A percentile compares a stretch with the other conserved stretches of the same genome.
Evolutionary conservation across 2,113 vertebrate species (phyloP).

Genomic region (Elaphurus davidianus): DNA sequence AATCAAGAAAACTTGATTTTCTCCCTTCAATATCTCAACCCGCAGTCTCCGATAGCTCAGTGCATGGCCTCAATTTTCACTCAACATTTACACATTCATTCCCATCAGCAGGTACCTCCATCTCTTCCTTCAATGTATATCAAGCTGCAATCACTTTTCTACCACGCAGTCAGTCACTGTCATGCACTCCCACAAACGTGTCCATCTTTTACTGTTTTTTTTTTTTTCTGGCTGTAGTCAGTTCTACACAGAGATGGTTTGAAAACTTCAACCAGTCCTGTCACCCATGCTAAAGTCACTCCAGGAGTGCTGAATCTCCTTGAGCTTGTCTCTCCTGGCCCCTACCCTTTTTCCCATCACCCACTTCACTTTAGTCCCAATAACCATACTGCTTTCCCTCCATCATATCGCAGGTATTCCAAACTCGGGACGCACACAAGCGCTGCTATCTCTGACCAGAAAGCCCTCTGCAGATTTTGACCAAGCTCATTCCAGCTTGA

Average conservation of each 20-base stretch:
- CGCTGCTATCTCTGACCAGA: background rate
- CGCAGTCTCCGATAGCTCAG: background rate
- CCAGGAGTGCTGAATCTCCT: background rate
- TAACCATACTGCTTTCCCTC: background rate
- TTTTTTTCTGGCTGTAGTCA: background rate
- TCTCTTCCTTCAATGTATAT: background rate
- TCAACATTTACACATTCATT: background rate
- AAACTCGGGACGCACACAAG: accelerated
- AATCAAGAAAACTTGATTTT: background rate
- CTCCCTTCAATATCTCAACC: background rate
- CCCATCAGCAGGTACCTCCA: background rate
- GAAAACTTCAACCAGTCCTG: background rate
- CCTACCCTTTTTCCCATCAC: accelerated
- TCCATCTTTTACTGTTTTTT: background rate
- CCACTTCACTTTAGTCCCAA: background rate
- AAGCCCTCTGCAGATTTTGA: background rate
- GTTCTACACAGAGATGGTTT: background rate
- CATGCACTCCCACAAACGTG: background rate
- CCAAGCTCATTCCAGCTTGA: background rate
- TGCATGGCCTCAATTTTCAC: accelerated
- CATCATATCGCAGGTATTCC: accelerated
- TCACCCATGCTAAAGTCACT: background rate
- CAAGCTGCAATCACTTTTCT: background rate
- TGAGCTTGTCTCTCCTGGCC: background rate
- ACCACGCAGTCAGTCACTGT: background rate